Evolutionary conservation across 2,888 invertebrate species (phyloP), one percentile per base, ranked within the genome.

Genomic region (Agrilus biguttatus): DNA sequence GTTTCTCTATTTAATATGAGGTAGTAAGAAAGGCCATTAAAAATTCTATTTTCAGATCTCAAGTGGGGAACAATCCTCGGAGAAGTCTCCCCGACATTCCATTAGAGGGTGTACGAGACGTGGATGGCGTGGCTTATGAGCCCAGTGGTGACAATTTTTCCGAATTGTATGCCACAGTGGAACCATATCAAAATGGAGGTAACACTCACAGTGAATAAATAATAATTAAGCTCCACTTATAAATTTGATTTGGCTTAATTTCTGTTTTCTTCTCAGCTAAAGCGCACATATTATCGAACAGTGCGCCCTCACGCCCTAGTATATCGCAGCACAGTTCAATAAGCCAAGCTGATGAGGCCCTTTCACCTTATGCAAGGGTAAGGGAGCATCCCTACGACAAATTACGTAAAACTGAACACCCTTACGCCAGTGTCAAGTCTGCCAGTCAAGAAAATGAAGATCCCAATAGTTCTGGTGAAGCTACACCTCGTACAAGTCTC

Each of bases 71-170:
- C 39, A 71, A 73, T 50, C 73, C 79, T 50, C 82, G 86, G 57
- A 71, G 88, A 54, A 88, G 89, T 66, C 70, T 89, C 49, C 89
- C 89, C 21, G 89, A 89, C 62, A 86, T 89, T 56, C 84, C 88
- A 8, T 67, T 79, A 33, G 77, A 79, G 54, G 36, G 65, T 59
- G 44, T 56, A 50, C 45, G 65, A 61, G 37, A 60, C 56, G 37
- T 63, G 55, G 57, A 58, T 54, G 46, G 58, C 54, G 54, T 57
- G 35, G 47, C 49, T 8, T 60, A 57, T 55, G 62, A 61, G 46
- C 61, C 59, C 8, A 57, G 55, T 48, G 79, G 80, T 3, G 88
- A 89, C 63, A 85, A 84, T 39, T 79, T 80, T 8, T 89, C 87
- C 0, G 89, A 88, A 59, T 72, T 88, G 47, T 89, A 89, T 61